Evolutionary conservation across 2,797 vertebrate species (phyloP).

Genomic region (Todus mexicanus): DNA sequence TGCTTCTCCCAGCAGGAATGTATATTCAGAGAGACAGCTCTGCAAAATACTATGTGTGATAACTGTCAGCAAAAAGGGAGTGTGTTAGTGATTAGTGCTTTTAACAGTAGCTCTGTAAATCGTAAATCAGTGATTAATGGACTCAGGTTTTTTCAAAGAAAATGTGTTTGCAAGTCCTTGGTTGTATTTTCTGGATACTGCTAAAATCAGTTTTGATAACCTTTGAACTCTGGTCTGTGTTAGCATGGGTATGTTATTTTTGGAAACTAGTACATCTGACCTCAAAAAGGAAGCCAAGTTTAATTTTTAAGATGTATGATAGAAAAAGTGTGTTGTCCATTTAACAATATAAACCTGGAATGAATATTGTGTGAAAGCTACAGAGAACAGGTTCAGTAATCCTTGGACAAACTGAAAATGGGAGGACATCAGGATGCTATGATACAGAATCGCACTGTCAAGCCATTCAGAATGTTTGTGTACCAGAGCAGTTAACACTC

Average conservation of each 20-base stretch:
- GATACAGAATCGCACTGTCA: neutral
- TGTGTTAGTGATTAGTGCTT: neutral
- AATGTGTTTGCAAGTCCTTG: neutral
- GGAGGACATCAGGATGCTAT: neutral
- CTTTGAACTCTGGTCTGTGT: neutral
- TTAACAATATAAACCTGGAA: neutral
- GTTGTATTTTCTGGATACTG: neutral
- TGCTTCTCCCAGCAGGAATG: neutral
- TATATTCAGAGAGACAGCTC: neutral
- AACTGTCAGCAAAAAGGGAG: neutral
- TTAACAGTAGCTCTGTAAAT: neutral
- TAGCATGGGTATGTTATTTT: neutral
- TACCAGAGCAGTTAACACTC: neutral
- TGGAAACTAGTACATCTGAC: neutral
- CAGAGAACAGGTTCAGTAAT: neutral
- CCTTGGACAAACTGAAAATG: neutral
- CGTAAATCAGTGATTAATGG: fast-evolving
- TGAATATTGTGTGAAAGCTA: neutral
- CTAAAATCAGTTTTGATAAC: neutral
- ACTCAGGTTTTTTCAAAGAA: neutral
- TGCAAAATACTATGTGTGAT: neutral
- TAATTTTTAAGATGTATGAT: neutral
- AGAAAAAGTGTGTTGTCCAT: neutral
- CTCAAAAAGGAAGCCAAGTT: neutral
- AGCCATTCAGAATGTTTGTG: neutral